Percentiles rank a stretch among this genome's conserved stretches.
These are phyloP conservation scores for Sebastes nivosus DNA, from an alignment of 2,797 vertebrate species.

Conservation along the genomic window DNA sequence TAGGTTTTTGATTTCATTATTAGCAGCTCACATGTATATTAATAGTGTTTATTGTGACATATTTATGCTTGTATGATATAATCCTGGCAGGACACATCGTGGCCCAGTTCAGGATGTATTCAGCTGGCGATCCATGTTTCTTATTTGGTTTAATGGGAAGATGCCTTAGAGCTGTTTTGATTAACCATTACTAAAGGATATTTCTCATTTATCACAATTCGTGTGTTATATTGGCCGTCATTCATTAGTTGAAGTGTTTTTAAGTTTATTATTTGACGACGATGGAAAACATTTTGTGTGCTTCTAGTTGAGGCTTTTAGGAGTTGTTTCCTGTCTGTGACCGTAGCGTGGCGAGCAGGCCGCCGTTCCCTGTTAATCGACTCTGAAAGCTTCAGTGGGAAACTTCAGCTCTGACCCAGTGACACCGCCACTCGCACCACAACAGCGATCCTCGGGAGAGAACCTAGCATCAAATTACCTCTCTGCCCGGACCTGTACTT, in stretches of 20 bases:
- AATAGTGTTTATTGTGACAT: constrained; percentile 9
- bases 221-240: background rate
- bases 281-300: background rate
- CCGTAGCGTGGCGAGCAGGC: background rate
- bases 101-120: constrained; percentile 9
- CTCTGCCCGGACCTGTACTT: constrained; percentile 52
- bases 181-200: constrained; percentile 18
- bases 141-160: constrained; percentile 12
- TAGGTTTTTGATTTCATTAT: background rate
- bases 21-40: constrained; percentile 5
- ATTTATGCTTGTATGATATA: constrained; percentile 3
- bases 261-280: background rate
- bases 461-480: constrained; percentile 64
- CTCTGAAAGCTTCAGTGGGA: constrained; percentile 60
- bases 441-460: constrained; percentile 49
- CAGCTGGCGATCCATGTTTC: background rate
- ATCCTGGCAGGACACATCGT: constrained; percentile 41
- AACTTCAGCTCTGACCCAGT: constrained; percentile 62
- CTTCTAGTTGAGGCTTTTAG: constrained; percentile 3
- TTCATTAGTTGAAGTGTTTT: too few relatives aligned
- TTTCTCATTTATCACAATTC: background rate
- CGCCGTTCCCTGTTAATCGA: constrained; percentile 42
- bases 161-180: constrained; percentile 47
- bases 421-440: constrained; percentile 47
- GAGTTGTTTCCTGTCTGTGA: constrained; percentile 12